A percentile compares a stretch with the other conserved stretches of the same genome.
phyloP scores from a whole-genome alignment of 2,113 vertebrate genomes.

The Rynchops niger region DNA sequence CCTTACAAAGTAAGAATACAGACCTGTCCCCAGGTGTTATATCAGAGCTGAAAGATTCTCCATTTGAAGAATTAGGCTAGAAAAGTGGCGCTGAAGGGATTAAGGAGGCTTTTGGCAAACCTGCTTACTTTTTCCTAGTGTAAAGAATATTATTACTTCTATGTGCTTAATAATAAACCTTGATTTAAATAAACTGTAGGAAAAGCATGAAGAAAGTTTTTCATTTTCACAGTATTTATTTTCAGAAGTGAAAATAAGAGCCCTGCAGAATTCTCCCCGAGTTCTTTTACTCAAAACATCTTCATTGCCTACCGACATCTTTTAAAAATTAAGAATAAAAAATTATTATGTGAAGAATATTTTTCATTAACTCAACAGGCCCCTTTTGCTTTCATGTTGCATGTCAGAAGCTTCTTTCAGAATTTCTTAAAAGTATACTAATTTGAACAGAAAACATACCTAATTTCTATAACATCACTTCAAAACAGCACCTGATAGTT shows the following conservation, averaged over 20 bases:
- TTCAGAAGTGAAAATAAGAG: not conserved
- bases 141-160: not conserved
- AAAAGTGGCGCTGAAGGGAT: not conserved
- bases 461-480: not conserved
- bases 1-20: not conserved
- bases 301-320: not conserved
- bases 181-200: not conserved
- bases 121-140: not conserved
- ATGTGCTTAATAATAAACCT: not conserved
- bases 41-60: not conserved
- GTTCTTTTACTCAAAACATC: not conserved
- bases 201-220: not conserved
- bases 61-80: not conserved
- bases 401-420: not conserved
- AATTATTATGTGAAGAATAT: not conserved
- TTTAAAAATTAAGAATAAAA: not conserved
- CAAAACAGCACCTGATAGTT: not conserved
- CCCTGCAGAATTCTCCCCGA: not conserved
- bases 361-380: not conserved
- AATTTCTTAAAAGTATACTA: not conserved
- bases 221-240: not conserved
- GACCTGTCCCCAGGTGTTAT: not conserved
- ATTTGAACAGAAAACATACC: constrained; percentile 23
- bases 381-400: not conserved
- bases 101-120: not conserved